Evolutionary conservation across 1,140 invertebrate species (phyloP).

Genomic region (Eufriesea mexicana): DNA sequence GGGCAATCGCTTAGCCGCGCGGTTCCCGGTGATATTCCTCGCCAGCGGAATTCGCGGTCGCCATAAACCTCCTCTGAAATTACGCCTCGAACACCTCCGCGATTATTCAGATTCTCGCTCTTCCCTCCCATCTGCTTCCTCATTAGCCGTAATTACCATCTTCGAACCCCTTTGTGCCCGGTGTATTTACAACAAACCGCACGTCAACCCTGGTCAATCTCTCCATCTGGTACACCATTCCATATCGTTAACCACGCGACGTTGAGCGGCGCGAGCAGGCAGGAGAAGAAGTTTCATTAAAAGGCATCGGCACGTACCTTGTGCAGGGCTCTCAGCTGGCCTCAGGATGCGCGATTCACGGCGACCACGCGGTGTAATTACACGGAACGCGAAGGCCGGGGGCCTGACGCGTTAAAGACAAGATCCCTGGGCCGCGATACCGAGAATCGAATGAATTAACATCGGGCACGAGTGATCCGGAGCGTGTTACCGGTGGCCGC

Average conservation of each 20-base stretch:
- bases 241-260: neutral
- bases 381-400: conserved; percentile 38
- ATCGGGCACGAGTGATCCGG: conserved; percentile 17
- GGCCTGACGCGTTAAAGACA: conserved; percentile 25
- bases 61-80: too few relatives aligned
- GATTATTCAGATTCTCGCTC: too few relatives aligned
- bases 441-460: conserved; percentile 45
- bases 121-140: too few relatives aligned
- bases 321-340: neutral
- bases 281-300: conserved; percentile 6
- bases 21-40: neutral
- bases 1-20: neutral
- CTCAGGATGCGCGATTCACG: conserved; percentile 6
- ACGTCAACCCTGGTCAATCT: neutral
- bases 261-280: neutral
- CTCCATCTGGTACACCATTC: neutral
- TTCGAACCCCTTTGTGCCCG: too few relatives aligned
- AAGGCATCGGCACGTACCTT: neutral
- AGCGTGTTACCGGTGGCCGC: conserved; percentile 9
- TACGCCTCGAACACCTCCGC: too few relatives aligned
- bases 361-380: conserved; percentile 33
- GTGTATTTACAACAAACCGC: neutral
- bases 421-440: conserved; percentile 17
- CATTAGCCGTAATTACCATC: neutral
- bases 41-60: too few relatives aligned